Evolutionary conservation across 2,888 invertebrate species (phyloP).

Genomic region (Thymelicus sylvestris): DNA sequence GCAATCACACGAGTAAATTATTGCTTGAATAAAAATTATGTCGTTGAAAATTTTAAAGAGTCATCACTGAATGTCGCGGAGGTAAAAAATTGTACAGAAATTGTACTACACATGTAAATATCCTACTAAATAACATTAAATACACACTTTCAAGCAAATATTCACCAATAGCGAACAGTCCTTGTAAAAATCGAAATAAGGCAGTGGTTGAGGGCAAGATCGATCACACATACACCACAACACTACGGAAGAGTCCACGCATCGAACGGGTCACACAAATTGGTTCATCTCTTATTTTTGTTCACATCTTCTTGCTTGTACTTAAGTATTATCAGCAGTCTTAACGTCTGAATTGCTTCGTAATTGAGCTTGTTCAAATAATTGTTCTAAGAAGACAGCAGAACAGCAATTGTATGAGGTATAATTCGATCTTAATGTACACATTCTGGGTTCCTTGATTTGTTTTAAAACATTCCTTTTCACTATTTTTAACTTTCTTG

Average conservation of each 20-base stretch:
- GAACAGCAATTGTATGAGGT: not conserved
- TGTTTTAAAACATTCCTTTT: not conserved
- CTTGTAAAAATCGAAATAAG: slow-evolving; percentile 26
- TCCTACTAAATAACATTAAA: slow-evolving; percentile 29
- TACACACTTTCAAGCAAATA: slow-evolving; percentile 33
- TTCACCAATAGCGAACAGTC: slow-evolving; percentile 30
- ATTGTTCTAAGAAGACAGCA: not conserved
- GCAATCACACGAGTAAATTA: slow-evolving; percentile 34
- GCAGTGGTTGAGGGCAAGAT: slow-evolving; percentile 19
- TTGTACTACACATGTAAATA: slow-evolving; percentile 33
- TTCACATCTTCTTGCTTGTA: slow-evolving; percentile 11
- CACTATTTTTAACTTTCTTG: too few relatives aligned
- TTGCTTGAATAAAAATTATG: slow-evolving; percentile 28
- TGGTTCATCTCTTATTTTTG: not conserved
- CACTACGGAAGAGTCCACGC: slow-evolving; percentile 20
- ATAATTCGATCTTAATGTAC: not conserved
- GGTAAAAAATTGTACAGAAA: slow-evolving; percentile 35
- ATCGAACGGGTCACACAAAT: not conserved
- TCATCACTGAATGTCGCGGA: slow-evolving; percentile 19
- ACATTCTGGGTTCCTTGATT: not conserved
- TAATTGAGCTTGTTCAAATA: slow-evolving; percentile 17
- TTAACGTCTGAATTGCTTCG: slow-evolving; percentile 10
- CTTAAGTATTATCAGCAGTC: slow-evolving; percentile 15
- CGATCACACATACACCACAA: slow-evolving; percentile 25
- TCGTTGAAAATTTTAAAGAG: slow-evolving; percentile 25